Base-by-base conservation (phyloP, 2,113 vertebrate species). In the Nothocercus nigrocapillus region DNA sequence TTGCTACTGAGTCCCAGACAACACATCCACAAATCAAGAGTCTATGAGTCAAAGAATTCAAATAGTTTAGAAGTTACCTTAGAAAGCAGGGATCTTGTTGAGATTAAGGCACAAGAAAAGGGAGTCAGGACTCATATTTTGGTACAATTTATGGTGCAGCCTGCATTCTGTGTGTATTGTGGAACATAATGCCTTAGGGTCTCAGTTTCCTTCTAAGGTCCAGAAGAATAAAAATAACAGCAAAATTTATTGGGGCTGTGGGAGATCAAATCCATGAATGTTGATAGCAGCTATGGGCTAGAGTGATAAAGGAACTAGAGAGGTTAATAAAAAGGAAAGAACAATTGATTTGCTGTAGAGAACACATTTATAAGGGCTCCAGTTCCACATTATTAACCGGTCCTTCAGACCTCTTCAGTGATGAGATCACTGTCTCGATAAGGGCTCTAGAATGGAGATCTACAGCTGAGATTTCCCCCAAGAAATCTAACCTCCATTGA, bases 21-120 rank as follows among this genome's bases (percentile, higher is more conserved):
- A 32, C 40, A 70, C 44, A 80, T 79, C 30, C 17, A 62, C 95
- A 95, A 94, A 95, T 91, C 81, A 91, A 87, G 58, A 74, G 18
- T 53, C 74, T 92, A 6, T 82, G 54, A 94, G 70, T 54, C 47
- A 83, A 53, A 66, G 72, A 88, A 61, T 44, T 73, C 49, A 77
- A 95, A 66, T 85, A 54, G 79, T 77, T 93, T 82, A 85, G 13
- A 49, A 91, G 58, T 53, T 88, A 20, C 44, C 64, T 22, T 28
- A 92, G 44, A 85, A 85, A 85, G 44, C 10, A 74, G 89, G 89
- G 87, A n/a, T 82, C 36, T 69, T 87, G 59, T 30, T 34, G 45
- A 78, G 53, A 19, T 63, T 84, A 92, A 74, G 5, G 2, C 30
- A 85, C 38, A 88, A 69, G 82, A 79, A 66, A 5, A 8, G 45